These are phyloP conservation scores for Danionella dracula DNA, from an alignment of 2,797 vertebrate genomes.

Conservation along the genomic window DNA sequence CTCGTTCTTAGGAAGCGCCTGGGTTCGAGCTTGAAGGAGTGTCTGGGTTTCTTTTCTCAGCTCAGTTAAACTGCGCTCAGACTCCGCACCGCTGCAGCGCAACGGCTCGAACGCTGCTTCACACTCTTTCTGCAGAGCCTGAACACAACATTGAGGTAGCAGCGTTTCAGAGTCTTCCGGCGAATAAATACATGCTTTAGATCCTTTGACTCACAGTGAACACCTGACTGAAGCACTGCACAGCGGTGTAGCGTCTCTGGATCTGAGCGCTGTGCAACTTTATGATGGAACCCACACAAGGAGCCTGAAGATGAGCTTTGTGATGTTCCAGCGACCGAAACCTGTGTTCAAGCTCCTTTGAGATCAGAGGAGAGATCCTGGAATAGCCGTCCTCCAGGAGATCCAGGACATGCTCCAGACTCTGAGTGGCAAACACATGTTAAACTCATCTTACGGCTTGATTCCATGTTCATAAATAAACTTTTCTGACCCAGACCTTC, in stretches of 20 bases:
- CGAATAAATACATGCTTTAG: background rate
- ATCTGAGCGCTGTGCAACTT: conserved; percentile 42
- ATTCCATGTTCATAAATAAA: background rate
- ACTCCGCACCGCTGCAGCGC: background rate
- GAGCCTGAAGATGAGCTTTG: background rate
- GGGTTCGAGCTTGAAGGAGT: conserved; percentile 53
- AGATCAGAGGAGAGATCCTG: conserved; percentile 51
- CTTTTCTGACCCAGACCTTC: conserved; percentile 48
- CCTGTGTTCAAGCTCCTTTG: conserved; percentile 52
- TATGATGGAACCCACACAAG: conserved; percentile 21
- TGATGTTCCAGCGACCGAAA: conserved; percentile 47
- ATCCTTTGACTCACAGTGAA: conserved; percentile 45
- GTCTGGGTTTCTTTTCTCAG: conserved; percentile 61
- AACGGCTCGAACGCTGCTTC: background rate
- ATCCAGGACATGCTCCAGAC: conserved; percentile 60
- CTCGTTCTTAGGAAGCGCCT: conserved; percentile 36
- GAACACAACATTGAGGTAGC: background rate
- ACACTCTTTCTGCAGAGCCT: conserved; percentile 22
- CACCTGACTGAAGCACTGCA: background rate
- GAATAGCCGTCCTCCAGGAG: conserved; percentile 55
- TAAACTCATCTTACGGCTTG: background rate
- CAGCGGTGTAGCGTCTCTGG: conserved; percentile 8
- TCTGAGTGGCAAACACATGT: conserved; percentile 60
- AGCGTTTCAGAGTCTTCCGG: no score
- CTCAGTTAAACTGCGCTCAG: conserved; percentile 44